Evolutionary conservation across 1,140 invertebrate species (phyloP).

Genomic region (Chironomus striatipennis): DNA sequence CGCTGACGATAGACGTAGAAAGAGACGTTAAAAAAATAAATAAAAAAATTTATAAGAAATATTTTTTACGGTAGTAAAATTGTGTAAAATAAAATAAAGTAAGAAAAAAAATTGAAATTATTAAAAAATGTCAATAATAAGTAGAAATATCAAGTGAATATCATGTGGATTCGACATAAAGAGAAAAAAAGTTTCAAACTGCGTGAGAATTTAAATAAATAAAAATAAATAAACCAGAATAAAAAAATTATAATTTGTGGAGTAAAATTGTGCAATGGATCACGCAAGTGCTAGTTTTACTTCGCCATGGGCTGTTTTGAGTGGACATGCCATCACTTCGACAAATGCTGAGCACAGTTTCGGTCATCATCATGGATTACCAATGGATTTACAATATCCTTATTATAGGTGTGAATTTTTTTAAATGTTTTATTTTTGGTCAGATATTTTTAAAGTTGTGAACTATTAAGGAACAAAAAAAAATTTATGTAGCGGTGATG

Average conservation of each 20-base stretch:
- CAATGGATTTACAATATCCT: conserved; percentile 22
- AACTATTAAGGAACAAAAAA: no score
- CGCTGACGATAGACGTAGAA: neutral
- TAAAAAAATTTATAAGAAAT: neutral
- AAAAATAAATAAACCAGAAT: neutral
- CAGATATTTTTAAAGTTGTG: no score
- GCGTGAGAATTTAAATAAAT: neutral
- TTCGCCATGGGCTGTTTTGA: conserved; percentile 16
- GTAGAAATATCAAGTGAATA: neutral
- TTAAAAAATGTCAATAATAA: no score
- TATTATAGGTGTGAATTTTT: conserved; percentile 7
- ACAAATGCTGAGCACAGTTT: conserved; percentile 20
- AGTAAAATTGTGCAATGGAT: conserved; percentile 19
- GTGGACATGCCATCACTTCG: neutral
- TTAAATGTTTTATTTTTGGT: neutral
- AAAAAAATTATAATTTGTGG: neutral
- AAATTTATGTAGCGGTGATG: neutral
- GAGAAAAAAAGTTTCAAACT: neutral
- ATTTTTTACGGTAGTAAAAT: conserved; percentile 1
- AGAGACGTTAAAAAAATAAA: neutral
- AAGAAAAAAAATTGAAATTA: conserved; percentile 1
- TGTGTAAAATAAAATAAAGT: neutral
- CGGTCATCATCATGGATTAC: conserved; percentile 21
- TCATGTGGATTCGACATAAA: neutral
- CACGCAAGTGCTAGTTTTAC: conserved; percentile 17